Conservation (phyloP, 2,113 vertebrate genomes). For the Lagopus leucura region DNA sequence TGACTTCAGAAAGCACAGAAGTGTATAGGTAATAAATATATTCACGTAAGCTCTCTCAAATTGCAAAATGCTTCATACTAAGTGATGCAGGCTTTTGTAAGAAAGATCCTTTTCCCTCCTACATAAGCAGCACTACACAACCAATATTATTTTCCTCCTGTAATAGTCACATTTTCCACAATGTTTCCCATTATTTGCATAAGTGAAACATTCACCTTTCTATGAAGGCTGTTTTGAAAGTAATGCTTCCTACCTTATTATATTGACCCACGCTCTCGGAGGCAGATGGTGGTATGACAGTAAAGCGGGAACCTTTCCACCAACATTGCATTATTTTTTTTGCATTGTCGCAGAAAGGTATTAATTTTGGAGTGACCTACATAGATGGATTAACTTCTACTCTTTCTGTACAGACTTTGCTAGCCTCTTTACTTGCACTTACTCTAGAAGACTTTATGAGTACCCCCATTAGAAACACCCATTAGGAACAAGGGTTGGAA, state of each 20-base stretch:
- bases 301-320: background rate
- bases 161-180: background rate
- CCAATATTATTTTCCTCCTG: background rate
- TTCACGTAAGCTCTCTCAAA: background rate
- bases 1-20: conserved; percentile 11
- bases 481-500: background rate
- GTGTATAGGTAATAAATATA: conserved; percentile 18
- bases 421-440: background rate
- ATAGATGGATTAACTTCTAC: background rate
- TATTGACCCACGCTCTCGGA: background rate
- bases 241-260: background rate
- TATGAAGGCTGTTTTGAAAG: background rate
- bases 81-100: background rate
- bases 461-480: background rate
- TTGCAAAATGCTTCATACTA: background rate
- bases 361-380: too few species aligned
- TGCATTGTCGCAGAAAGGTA: background rate
- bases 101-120: background rate
- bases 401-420: background rate
- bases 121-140: background rate
- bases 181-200: background rate
- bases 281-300: background rate
- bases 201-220: background rate
- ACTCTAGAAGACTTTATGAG: background rate
- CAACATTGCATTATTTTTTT: background rate